A percentile compares a stretch with the other conserved stretches of the same genome.
Evolutionary conservation across 2,888 invertebrate genomes (phyloP).

Genomic region (Tenthredo notha): DNA sequence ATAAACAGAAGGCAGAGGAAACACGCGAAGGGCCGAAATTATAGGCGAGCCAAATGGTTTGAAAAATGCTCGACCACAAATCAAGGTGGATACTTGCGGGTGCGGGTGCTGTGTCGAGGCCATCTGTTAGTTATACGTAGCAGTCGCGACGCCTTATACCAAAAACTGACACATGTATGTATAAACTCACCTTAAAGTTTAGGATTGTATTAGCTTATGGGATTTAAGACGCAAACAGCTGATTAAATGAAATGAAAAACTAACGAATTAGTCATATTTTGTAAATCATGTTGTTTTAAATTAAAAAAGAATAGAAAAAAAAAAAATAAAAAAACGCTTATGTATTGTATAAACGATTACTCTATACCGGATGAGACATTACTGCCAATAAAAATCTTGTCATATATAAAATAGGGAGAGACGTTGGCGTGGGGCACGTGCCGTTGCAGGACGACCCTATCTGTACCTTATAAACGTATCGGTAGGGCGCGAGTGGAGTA

Average conservation of each 20-base stretch:
- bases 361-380: slow-evolving; percentile 58
- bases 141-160: slow-evolving; percentile 51
- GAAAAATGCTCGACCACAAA: slow-evolving; percentile 77
- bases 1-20: slow-evolving; percentile 65
- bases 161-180: background rate
- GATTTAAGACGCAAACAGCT: slow-evolving; percentile 56
- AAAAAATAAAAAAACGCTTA: background rate
- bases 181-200: background rate
- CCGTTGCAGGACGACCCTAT: slow-evolving; percentile 55
- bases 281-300: background rate
- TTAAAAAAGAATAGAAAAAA: background rate
- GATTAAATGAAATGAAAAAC: slow-evolving; percentile 56
- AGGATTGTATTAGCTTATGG: background rate
- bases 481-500: slow-evolving; percentile 58
- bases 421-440: slow-evolving; percentile 65
- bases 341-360: background rate
- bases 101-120: slow-evolving; percentile 62
- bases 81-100: slow-evolving; percentile 69
- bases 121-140: slow-evolving; percentile 66
- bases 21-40: slow-evolving; percentile 57
- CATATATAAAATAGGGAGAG: slow-evolving; percentile 66
- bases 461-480: slow-evolving; percentile 53
- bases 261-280: too few species aligned
- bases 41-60: slow-evolving; percentile 74
- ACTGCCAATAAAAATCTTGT: slow-evolving; percentile 74